Base-by-base conservation (phyloP, 2,113 vertebrate genomes). In the Takifugu flavidus region DNA sequence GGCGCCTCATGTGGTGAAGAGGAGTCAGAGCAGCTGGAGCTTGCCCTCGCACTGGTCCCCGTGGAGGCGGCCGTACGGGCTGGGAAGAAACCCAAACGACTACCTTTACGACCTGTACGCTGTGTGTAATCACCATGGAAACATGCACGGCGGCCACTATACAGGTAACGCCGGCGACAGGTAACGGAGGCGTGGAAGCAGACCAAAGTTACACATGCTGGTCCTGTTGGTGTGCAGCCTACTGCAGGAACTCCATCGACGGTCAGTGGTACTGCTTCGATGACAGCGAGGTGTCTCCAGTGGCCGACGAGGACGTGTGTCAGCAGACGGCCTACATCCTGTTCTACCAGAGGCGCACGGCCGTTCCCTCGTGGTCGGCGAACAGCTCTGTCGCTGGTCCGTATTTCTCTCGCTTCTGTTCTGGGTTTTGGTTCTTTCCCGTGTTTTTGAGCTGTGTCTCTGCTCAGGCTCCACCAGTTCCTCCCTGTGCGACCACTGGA, bases 261-360 rank as follows among this genome's bases (percentile, higher is more conserved):
- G 96, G 97, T 8, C 93, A 95, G 79, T 99, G 97, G 97, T 99
- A 99, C 88, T 96, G 96, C 92, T 99, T 99, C 0, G 96, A 99
- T 46, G 97, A 99, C 91, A 99, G 95, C 0, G 95, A 98, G 0
- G 97, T 99, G 47, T 94, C 96, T 71, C 90, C 91, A 0, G 84
- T 99, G 20, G 74, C 94, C 1, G 97, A 99, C 8, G 95, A 95
- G 0, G 94, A 96, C 2, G 95, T 99, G 55, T 98, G 95, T 86
- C 96, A 95, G 56, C 96, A 94, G 86, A 93, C 88, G 0, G 97
- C 96, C 4, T 99, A 99, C 42, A 99, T 99, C 80, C 86, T 99
- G 8, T 99, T 99, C 87, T 99, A 98, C 83, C 97, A 99, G 90
- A 87, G 97, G 58, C 94, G 96, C 78, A 95, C 95, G 0, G 92